Percentiles rank a stretch among this genome's conserved stretches.
These are phyloP conservation scores for Caenorhabditis doughertyi DNA, from an alignment of 2,888 invertebrate genomes.

Conservation along the genomic window DNA sequence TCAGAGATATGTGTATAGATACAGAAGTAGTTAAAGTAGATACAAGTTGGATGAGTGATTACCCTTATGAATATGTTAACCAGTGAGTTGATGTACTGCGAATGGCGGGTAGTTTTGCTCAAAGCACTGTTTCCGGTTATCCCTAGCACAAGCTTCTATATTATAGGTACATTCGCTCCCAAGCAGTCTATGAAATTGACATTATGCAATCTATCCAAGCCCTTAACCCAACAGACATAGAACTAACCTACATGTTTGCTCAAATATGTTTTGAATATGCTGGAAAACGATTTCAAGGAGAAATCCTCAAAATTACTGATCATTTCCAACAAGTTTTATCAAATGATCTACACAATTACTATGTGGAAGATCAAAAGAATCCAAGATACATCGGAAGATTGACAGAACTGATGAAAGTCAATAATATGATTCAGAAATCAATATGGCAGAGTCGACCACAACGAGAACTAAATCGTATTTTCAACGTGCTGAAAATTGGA, in stretches of 20 bases:
- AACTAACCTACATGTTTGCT: slow-evolving; percentile 17
- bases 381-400: neutral
- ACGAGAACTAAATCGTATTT: slow-evolving; percentile 5
- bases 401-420: slow-evolving; percentile 13
- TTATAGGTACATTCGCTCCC: neutral
- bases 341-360: slow-evolving; percentile 7
- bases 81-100: neutral
- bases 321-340: slow-evolving; percentile 22
- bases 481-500: slow-evolving; percentile 10
- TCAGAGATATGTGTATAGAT: slow-evolving; percentile 11
- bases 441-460: slow-evolving; percentile 9
- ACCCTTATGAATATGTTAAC: slow-evolving; percentile 5
- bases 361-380: neutral
- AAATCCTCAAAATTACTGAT: slow-evolving; percentile 11
- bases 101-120: too few species aligned
- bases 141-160: too few species aligned
- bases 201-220: neutral
- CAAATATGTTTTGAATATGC: slow-evolving; percentile 19
- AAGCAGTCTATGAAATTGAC: neutral
- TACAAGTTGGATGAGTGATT: slow-evolving; percentile 30
- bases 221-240: slow-evolving; percentile 10
- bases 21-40: neutral
- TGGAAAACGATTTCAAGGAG: slow-evolving; percentile 17
- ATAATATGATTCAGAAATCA: slow-evolving; percentile 26
- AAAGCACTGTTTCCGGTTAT: too few species aligned